Percentiles rank a stretch among this genome's conserved stretches.
These are phyloP conservation scores for Caracal caracal DNA, from an alignment of 2,113 vertebrate species.

Conservation along the genomic window DNA sequence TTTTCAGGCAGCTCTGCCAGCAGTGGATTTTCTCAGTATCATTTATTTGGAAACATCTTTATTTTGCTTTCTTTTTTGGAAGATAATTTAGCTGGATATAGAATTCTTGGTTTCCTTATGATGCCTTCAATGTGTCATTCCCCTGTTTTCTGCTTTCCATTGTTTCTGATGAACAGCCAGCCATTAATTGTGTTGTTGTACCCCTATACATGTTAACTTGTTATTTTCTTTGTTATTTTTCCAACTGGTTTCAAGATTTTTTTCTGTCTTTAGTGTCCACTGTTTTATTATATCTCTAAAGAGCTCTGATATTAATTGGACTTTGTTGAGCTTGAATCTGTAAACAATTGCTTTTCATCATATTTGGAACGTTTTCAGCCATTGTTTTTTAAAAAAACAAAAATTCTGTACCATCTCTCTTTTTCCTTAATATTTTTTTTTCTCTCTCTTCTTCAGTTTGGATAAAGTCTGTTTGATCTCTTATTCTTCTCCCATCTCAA, in stretches of 20 bases:
- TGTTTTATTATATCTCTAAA: not conserved
- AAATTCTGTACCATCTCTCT: not conserved
- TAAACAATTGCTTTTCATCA: not conserved
- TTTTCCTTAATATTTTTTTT: not conserved
- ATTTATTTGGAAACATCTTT: not conserved
- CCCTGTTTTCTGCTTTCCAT: not conserved
- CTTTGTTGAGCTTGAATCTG: not conserved
- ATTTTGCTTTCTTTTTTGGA: not conserved
- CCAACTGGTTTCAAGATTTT: not conserved
- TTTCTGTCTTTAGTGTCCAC: not conserved
- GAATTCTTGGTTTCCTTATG: not conserved
- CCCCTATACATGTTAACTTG: not conserved
- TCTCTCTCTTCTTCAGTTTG: not conserved
- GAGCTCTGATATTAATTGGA: not conserved
- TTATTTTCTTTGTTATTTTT: slow-evolving; percentile 5
- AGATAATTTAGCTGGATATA: not conserved
- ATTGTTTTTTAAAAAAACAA: not conserved
- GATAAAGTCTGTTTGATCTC: not conserved
- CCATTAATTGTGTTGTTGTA: not conserved
- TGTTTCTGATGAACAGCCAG: not conserved
- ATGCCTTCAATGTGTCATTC: not conserved
- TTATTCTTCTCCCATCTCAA: not conserved
- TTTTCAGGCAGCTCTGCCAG: not conserved
- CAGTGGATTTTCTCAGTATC: not conserved
- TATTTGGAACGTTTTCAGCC: not conserved